Evolutionary conservation across 2,888 invertebrate species (phyloP).

Genomic region (Lumbricus terrestris): DNA sequence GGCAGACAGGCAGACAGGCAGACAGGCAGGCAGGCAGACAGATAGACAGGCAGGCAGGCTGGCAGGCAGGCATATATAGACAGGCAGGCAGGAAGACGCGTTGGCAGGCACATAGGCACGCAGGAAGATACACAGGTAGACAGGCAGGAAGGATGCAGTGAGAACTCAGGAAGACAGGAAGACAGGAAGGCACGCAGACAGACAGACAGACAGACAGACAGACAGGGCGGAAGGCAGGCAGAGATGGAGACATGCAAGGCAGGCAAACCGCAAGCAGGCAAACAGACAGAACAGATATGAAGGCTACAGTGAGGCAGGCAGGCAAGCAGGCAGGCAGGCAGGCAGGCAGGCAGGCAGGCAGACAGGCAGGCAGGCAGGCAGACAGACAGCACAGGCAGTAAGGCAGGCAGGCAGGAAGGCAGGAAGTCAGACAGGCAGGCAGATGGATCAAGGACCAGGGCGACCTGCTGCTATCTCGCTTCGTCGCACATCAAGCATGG

Average conservation of each 20-base stretch:
- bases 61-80: too few species aligned
- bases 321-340: background rate
- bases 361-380: background rate
- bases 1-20: background rate
- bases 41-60: too few species aligned
- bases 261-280: background rate
- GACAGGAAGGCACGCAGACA: background rate
- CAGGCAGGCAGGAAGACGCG: too few species aligned
- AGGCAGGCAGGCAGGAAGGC: background rate
- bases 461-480: background rate
- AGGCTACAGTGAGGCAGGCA: background rate
- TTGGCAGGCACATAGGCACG: too few species aligned
- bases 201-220: too few species aligned
- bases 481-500: background rate
- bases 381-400: background rate
- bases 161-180: too few species aligned
- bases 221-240: too few species aligned
- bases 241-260: too few species aligned
- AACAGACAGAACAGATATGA: background rate
- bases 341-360: background rate
- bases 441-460: background rate
- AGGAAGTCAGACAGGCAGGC: background rate
- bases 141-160: background rate
- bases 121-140: background rate
- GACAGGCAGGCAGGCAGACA: background rate